A percentile compares a stretch with the other conserved stretches of the same genome.
Conservation (phyloP, 2,888 invertebrate genomes). For the Saturnia pavonia region DNA sequence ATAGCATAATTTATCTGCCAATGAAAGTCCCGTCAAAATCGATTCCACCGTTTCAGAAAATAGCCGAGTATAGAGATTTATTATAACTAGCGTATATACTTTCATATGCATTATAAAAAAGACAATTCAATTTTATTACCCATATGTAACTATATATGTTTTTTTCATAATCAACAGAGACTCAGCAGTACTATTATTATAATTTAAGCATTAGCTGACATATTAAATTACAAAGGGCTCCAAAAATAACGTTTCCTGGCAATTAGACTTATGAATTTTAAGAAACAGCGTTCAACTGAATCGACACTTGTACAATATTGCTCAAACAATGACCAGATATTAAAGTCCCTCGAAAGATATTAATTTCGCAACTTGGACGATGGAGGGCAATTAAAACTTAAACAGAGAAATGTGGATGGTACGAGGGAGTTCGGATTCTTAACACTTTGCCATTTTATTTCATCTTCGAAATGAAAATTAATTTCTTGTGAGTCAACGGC, state of each 20-base stretch:
- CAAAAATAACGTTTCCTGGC: not conserved
- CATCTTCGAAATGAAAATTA: constrained; percentile 37
- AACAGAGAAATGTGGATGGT: constrained; percentile 53
- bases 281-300: constrained; percentile 34
- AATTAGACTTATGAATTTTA: constrained; percentile 3
- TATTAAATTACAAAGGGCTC: not conserved
- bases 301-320: constrained; percentile 35
- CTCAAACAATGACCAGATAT: constrained; percentile 50
- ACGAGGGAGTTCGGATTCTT: constrained; percentile 57
- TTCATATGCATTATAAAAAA: too few species aligned
- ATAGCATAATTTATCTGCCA: too few species aligned
- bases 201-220: not conserved
- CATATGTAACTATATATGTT: not conserved
- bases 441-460: constrained; percentile 60
- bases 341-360: constrained; percentile 61
- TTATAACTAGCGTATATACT: too few species aligned
- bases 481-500: constrained; percentile 1
- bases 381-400: constrained; percentile 73
- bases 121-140: too few species aligned
- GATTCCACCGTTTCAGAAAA: too few species aligned
- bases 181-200: not conserved
- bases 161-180: not conserved
- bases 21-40: too few species aligned
- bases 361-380: constrained; percentile 69
- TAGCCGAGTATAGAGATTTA: too few species aligned